These are phyloP conservation scores for Calameuta filiformis DNA, from an alignment of 2,888 invertebrate species.

Conservation along the genomic window DNA sequence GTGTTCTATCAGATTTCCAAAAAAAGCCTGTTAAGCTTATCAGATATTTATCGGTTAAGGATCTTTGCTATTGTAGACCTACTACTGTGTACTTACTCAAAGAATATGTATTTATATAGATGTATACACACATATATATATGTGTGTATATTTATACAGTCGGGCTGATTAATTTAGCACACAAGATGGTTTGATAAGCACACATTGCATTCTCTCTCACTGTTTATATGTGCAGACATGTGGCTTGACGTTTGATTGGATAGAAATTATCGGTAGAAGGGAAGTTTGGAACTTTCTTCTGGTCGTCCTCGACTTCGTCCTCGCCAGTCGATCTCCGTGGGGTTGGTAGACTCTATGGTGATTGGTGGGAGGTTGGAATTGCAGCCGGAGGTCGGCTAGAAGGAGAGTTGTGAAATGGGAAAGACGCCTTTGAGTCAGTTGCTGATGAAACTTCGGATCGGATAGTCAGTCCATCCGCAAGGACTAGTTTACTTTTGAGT, in stretches of 20 bases:
- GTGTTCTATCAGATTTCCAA: background rate
- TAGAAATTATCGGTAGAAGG: background rate
- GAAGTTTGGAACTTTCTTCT: background rate
- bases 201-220: background rate
- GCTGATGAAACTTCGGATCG: background rate
- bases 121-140: background rate
- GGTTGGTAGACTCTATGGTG: background rate
- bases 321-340: background rate
- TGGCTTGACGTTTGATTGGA: background rate
- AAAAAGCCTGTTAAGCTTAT: background rate
- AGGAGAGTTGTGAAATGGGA: background rate
- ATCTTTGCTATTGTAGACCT: background rate
- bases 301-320: background rate
- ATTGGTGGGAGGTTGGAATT: background rate
- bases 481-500: background rate
- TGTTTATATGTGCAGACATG: background rate
- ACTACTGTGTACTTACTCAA: background rate
- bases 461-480: background rate
- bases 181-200: background rate
- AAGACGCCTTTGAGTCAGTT: background rate
- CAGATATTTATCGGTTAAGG: background rate
- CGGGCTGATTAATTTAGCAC: background rate
- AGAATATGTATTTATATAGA: background rate
- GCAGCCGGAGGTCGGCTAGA: background rate
- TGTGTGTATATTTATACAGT: background rate